Evolutionary conservation across 2,888 invertebrate genomes (phyloP).

Genomic region (Mechanitis mazaeus): DNA sequence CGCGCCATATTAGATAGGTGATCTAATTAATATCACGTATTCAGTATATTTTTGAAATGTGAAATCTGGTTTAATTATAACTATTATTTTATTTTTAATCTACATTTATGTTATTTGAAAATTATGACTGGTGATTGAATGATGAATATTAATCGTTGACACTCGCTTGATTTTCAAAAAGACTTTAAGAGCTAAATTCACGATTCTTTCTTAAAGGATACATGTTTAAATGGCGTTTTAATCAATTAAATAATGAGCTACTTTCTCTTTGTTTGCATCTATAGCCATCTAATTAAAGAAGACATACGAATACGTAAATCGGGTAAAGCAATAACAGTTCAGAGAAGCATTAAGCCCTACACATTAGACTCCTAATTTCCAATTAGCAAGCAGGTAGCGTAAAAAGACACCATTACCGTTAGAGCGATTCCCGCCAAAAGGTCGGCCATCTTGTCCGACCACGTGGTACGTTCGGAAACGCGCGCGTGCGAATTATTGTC

Average conservation of each 20-base stretch:
- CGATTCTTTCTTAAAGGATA: too few relatives aligned
- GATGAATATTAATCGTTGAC: too few relatives aligned
- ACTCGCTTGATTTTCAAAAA: too few relatives aligned
- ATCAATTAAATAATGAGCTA: not conserved
- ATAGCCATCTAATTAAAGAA: conserved; percentile 46
- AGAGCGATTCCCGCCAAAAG: conserved; percentile 65
- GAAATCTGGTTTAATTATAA: not conserved
- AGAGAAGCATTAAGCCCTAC: conserved; percentile 60
- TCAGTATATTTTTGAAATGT: conserved; percentile 15
- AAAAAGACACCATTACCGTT: conserved; percentile 70
- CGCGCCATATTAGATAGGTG: conserved; percentile 63
- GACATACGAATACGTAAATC: conserved; percentile 62
- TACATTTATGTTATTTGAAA: too few relatives aligned
- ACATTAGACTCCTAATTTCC: conserved; percentile 72
- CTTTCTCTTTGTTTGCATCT: conserved; percentile 6
- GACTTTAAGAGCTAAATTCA: too few relatives aligned
- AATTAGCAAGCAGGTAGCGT: conserved; percentile 76
- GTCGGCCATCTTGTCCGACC: conserved; percentile 56
- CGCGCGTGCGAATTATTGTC: conserved; percentile 74
- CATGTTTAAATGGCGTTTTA: too few relatives aligned
- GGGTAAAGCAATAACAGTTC: conserved; percentile 62
- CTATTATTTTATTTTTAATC: too few relatives aligned
- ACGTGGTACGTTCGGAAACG: conserved; percentile 56
- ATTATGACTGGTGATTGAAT: too few relatives aligned
- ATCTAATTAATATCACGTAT: conserved; percentile 54